Evolutionary conservation across 2,113 vertebrate genomes (phyloP).

Genomic region (Notarius quadriscutis): DNA sequence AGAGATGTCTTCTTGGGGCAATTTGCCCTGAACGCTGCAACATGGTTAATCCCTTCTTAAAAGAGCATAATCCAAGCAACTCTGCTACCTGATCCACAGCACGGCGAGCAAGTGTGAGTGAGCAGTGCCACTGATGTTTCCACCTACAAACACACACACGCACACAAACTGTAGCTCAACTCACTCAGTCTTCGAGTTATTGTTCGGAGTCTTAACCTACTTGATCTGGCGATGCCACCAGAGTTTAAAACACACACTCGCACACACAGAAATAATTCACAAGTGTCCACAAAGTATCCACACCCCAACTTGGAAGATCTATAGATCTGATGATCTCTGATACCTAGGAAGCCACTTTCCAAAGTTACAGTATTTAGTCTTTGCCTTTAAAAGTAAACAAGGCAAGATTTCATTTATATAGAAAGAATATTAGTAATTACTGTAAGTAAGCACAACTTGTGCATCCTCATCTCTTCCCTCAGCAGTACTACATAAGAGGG

Average conservation of each 20-base stretch:
- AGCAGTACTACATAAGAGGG: background rate
- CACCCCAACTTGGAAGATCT: background rate
- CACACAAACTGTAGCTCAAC: background rate
- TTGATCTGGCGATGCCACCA: background rate
- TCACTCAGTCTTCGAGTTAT: background rate
- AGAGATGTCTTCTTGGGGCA: conserved; percentile 70
- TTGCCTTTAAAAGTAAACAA: background rate
- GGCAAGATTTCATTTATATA: background rate
- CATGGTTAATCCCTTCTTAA: conserved; percentile 77
- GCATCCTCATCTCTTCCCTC: background rate
- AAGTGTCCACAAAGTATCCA: background rate
- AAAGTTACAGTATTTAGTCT: background rate
- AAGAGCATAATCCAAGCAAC: conserved; percentile 74
- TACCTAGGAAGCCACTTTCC: background rate
- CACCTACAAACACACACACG: conserved; percentile 4
- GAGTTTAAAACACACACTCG: background rate
- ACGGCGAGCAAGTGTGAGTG: conserved; percentile 23
- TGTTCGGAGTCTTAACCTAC: background rate
- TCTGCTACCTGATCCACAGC: conserved; percentile 73
- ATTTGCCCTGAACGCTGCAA: conserved; percentile 77
- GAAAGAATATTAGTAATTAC: background rate
- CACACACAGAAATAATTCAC: background rate
- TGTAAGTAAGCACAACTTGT: background rate
- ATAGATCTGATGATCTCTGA: background rate
- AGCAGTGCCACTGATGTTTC: conserved; percentile 47